Evolutionary conservation across 2,888 invertebrate species (phyloP), one percentile per base, ranked within the genome.

Genomic region (Lithophane socia): DNA sequence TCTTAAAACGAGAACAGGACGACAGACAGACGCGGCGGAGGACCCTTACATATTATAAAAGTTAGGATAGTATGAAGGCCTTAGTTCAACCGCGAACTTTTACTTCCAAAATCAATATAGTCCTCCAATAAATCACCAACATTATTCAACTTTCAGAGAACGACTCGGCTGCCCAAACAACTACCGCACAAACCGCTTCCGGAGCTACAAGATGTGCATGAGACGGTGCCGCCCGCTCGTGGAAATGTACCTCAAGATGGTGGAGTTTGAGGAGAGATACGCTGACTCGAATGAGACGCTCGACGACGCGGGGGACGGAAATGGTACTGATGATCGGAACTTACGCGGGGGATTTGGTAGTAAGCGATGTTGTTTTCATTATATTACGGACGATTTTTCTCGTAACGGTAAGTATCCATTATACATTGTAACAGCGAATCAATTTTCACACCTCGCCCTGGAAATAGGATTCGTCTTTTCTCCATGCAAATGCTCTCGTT

Each of bases 141-240:
- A 37, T 29, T 18, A 5, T 69, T 56, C 1, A 12, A 52, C 1
- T 73, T 75, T 0, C 87, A 96, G 96, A 0, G 92, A 94, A 74
- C 91, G 95, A 0, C 87, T 95, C 0, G 96, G 96, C 5, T 96
- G 96, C 75, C 85, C 82, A 0, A 75, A 71, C 0, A 49, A 77
- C 4, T 82, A 90, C 3, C 69, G 76, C 2, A 90, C 91, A 0
- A 96, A 96, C 82, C 88, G 96, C 0, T 96, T 95, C 90, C 52
- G 29, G 3, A 88, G 73, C 29, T 93, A 92, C 89, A 42, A 24
- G 0, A n/a, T 66, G 2, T 96, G 96, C 80, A 90, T 92, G 86
- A 77, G 60, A 0, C 82, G 83, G 2, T 96, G 96, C 67, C 86
- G 85, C 1, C 7, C 85, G 0, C 90, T 95, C 2, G 61, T 92